Evolutionary conservation across 2,888 invertebrate genomes (phyloP).

Genomic region (Nasonovia ribisnigri): DNA sequence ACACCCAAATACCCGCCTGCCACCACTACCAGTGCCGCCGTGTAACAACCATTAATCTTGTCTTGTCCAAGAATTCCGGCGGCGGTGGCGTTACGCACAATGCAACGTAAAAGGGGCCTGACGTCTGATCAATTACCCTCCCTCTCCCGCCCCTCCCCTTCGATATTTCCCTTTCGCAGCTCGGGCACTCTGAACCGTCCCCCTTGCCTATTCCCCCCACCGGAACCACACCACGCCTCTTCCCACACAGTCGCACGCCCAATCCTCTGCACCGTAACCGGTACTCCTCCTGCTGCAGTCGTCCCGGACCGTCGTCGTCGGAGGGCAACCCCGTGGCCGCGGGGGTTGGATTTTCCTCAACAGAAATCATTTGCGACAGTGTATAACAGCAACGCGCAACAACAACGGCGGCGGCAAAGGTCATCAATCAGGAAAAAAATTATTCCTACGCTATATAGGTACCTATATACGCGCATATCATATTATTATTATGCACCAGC

Average conservation of each 20-base stretch:
- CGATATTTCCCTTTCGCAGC: background rate
- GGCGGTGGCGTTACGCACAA: conserved; percentile 52
- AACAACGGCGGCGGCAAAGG: conserved; percentile 42
- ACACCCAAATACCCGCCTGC: background rate
- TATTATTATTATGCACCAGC: background rate
- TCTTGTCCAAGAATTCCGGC: conserved; percentile 62
- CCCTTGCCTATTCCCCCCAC: background rate
- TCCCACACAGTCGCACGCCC: background rate
- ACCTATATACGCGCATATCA: background rate
- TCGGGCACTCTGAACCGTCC: background rate
- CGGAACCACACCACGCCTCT: background rate
- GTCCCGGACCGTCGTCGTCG: background rate
- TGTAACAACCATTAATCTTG: conserved; percentile 62
- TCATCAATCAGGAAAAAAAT: conserved; percentile 63
- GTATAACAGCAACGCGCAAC: conserved; percentile 39
- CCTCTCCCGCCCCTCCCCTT: background rate
- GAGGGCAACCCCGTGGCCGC: background rate
- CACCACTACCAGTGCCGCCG: background rate
- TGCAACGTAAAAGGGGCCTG: conserved; percentile 60
- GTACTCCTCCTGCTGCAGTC: too few species aligned
- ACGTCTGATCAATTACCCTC: conserved; percentile 64
- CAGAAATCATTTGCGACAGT: conserved; percentile 60
- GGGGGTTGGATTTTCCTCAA: conserved; percentile 4
- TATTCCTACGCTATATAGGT: background rate
- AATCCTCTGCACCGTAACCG: background rate